These are phyloP conservation scores for Ips nitidus DNA, from an alignment of 1,140 invertebrate genomes.

Conservation along the genomic window DNA sequence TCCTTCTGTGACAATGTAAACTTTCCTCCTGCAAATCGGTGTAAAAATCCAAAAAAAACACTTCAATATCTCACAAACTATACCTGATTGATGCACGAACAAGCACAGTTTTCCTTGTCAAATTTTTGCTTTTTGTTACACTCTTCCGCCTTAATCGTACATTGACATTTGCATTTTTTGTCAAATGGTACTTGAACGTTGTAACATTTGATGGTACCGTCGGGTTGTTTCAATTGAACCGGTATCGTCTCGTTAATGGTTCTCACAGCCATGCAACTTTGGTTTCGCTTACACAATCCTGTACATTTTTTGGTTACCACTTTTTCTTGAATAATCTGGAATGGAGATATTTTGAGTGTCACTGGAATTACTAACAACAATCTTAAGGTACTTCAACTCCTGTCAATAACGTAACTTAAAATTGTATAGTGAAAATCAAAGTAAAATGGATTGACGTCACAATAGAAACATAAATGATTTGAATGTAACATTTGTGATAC, in stretches of 20 bases:
- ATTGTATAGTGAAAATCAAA: too few species aligned
- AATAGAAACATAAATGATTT: not conserved
- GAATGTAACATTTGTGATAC: not conserved
- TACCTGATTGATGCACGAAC: slow-evolving; percentile 41
- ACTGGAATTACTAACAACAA: too few species aligned
- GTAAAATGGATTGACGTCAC: too few species aligned
- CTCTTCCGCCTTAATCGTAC: slow-evolving; percentile 28
- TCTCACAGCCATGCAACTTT: slow-evolving; percentile 34
- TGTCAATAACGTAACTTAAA: too few species aligned
- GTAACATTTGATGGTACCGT: slow-evolving; percentile 33
- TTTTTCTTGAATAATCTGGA: slow-evolving; percentile 53
- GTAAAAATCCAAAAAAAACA: not conserved
- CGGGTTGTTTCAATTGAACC: slow-evolving; percentile 30
- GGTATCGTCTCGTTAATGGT: slow-evolving; percentile 32
- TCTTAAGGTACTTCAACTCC: too few species aligned
- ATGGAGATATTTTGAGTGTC: slow-evolving; percentile 27
- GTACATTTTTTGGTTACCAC: slow-evolving; percentile 56
- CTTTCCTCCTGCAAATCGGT: slow-evolving; percentile 21
- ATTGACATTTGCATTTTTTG: slow-evolving; percentile 40
- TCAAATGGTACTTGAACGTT: slow-evolving; percentile 39
- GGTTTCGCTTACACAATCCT: slow-evolving; percentile 53
- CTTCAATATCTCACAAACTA: not conserved
- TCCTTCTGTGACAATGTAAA: slow-evolving; percentile 22
- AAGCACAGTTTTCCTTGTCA: slow-evolving; percentile 39
- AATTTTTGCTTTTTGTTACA: slow-evolving; percentile 40